Base-by-base conservation (phyloP, 2,888 invertebrate genomes). In the Tetramorium bicarinatum region DNA sequence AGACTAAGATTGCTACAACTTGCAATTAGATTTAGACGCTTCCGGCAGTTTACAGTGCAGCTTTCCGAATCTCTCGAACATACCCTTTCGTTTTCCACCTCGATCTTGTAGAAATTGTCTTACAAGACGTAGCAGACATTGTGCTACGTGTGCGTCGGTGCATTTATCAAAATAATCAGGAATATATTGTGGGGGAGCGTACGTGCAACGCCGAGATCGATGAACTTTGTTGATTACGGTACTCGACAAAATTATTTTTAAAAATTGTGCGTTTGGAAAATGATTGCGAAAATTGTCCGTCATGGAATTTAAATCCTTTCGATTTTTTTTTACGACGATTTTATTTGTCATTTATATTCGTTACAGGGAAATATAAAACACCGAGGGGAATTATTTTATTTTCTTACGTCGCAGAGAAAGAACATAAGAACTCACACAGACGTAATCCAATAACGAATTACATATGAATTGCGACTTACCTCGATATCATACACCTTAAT, bases 11-110 rank as follows among this genome's bases (percentile, higher is more conserved):
- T 38, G 76, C 75, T 67, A 54, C 25, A 11, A n/a, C 15, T 69
- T n/a, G n/a, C n/a, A n/a, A n/a, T n/a, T 77, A 77, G 69, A 69
- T 21, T 44, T 77, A 77, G 69, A 56, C 15, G 77, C 54, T 77
- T 67, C 2, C 29, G 47, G n/a, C 44, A 29, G 41, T 13, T 74
- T 77, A 44, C 44, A 44, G 11, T 29, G 54, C 34, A 69, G 41
- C 25, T 77, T 54, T 41, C 15, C 21, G 54, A 77, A 41, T 44
- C 13, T 62, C 6, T 34, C 47, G 1, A 38, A 41, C 67, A 41
- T 29, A 67, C 18, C 18, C 15, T 52, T 64, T 29, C 59, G 18
- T 59, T 56, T 47, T 38, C 25, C 25, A 67, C 15, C 41, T 2
- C 52, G 18, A 67, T 41, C 52, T 41, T 66, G 13, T 62, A 34